A percentile compares a stretch with the other conserved stretches of the same genome.
These are phyloP conservation scores for Seira musarum DNA, from an alignment of 2,888 invertebrate genomes.

Conservation along the genomic window DNA sequence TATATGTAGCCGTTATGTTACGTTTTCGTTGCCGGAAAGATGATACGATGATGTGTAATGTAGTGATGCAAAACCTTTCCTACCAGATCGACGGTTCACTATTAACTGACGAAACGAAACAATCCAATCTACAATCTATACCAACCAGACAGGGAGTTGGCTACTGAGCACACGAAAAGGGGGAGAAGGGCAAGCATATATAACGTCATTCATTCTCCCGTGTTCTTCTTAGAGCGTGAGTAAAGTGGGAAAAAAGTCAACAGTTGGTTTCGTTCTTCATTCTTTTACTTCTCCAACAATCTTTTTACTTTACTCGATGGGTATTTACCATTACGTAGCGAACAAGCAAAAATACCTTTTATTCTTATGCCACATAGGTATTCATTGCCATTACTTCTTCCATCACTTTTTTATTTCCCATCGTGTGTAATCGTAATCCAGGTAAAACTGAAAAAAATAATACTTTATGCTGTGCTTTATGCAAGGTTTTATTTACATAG, in stretches of 20 bases:
- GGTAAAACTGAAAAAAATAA: background rate
- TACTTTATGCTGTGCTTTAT: background rate
- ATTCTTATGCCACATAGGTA: conserved; percentile 3
- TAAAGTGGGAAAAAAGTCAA: conserved; percentile 28
- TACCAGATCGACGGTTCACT: conserved; percentile 44
- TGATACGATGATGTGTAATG: background rate
- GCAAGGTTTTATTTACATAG: background rate
- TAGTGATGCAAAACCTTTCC: conserved; percentile 1
- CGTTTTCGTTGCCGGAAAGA: background rate
- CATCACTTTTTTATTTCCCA: conserved; percentile 12
- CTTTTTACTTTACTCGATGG: background rate
- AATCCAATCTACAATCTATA: background rate
- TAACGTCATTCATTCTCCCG: conserved; percentile 35
- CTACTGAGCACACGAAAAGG: background rate
- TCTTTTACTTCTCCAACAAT: background rate
- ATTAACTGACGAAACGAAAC: conserved; percentile 43
- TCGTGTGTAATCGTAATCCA: conserved; percentile 10
- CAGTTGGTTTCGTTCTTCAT: conserved; percentile 28
- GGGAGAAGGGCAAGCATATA: conserved; percentile 24
- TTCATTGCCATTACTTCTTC: conserved; percentile 7
- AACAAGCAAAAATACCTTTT: conserved; percentile 11
- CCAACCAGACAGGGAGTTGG: background rate
- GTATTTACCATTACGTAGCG: conserved; percentile 32
- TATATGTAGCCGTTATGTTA: conserved; percentile 7
- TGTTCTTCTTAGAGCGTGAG: background rate